Evolutionary conservation across 2,113 vertebrate species (phyloP), one percentile per base, ranked within the genome.

Genomic region (Tragelaphus strepsiceros): DNA sequence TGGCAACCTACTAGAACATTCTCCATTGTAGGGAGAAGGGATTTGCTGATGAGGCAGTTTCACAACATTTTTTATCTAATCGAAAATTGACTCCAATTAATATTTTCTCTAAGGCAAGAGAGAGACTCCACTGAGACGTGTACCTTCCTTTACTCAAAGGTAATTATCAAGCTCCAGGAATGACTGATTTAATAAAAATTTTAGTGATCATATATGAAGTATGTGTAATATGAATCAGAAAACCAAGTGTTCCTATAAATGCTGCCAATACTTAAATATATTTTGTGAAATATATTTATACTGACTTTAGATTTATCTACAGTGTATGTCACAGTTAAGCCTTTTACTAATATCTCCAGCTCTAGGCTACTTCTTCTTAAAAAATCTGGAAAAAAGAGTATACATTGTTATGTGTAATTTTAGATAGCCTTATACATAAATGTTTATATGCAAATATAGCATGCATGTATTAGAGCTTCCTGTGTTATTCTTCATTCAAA

Each of bases 131-230:
- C 49, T 89, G 97, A 95, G 84, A 64, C 39, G 6, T 74, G 32
- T 86, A 86, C 83, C 80, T 96, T 80, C 77, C 83, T 96, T 97
- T 54, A 97, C 86, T 97, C 82, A 98, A 91, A 94, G 88, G 93
- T 96, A 98, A 98, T 98, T 98, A 97, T 98, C 97, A 95, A 92
- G 43, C 64, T 93, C 56, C 56, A 81, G 53, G 86, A 97, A 97
- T 96, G 88, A 87, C 56, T 96, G 90, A 83, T 59, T 97, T 97
- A 97, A 95, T 94, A 98, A 95, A 98, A 96, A 97, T 91, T 89
- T 87, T 94, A 90, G 62, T 91, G 88, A 96, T 97, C 77, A 83
- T 86, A 95, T 91, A n/a, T 46, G 88, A 84, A 95, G 24, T 49
- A 87, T 94, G 19, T 54, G 16, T 67, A 81, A 85, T 81, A 88